phyloP scores from a whole-genome alignment of 2,797 vertebrate species.

The Phalloptychus januarius region DNA sequence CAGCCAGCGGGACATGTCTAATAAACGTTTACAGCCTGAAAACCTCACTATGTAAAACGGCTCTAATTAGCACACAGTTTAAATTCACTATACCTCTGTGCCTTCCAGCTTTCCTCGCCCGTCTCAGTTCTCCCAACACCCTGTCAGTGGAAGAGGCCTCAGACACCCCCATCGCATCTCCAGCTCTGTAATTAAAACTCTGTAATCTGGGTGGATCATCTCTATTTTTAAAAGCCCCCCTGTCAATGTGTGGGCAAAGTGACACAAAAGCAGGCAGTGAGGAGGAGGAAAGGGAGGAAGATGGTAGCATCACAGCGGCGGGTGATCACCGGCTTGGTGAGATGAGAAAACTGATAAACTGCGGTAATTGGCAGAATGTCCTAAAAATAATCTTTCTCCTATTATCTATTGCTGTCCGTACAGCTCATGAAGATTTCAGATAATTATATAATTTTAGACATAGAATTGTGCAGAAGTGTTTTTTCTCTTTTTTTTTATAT shows the following conservation, averaged over 20 bases:
- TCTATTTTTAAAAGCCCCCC: conserved; percentile 80
- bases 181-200: conserved; percentile 84
- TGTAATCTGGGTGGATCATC: conserved; percentile 78
- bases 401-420: conserved; percentile 27
- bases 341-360: conserved; percentile 54
- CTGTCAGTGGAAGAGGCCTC: conserved; percentile 62
- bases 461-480: neutral
- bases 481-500: neutral
- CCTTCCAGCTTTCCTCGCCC: conserved; percentile 38
- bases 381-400: conserved; percentile 38
- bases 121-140: conserved; percentile 38
- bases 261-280: conserved; percentile 62
- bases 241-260: conserved; percentile 69
- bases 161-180: conserved; percentile 61
- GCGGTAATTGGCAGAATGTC: conserved; percentile 49
- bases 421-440: conserved; percentile 9
- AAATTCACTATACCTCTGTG: conserved; percentile 50
- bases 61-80: conserved; percentile 71
- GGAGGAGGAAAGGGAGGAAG: conserved; percentile 27
- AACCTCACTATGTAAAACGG: conserved; percentile 39
- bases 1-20: conserved; percentile 32
- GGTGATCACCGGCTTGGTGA: conserved; percentile 59
- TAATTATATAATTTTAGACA: too few species aligned
- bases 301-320: conserved; percentile 47
- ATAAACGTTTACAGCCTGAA: conserved; percentile 41